A percentile compares a stretch with the other conserved stretches of the same genome.
These are phyloP conservation scores for Trididemnum clinides DNA, from an alignment of 23 tunicate species.

Conservation along the genomic window DNA sequence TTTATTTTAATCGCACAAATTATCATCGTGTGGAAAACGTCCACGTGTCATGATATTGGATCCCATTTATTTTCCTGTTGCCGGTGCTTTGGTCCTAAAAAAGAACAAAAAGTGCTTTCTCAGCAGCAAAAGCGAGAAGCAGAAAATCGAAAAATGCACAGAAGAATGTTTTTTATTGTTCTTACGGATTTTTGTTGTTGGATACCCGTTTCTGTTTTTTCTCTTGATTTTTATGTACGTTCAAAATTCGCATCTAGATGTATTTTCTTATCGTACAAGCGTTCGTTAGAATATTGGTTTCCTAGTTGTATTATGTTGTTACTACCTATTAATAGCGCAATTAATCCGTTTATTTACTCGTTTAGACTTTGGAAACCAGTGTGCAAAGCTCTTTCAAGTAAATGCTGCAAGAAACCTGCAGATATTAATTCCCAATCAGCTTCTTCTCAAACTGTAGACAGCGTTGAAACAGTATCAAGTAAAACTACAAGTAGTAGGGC, in stretches of 20 bases:
- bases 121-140: conserved; percentile 1
- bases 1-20: conserved; percentile 10
- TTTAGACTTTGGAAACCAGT: conserved; percentile 20
- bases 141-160: conserved; percentile 19
- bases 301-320: not conserved
- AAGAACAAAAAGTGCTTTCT: not conserved
- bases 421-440: too few species aligned
- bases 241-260: not conserved
- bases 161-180: conserved; percentile 34
- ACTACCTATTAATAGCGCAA: conserved; percentile 7
- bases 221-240: not conserved
- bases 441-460: too few species aligned
- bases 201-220: conserved; percentile 2
- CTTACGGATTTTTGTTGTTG: conserved; percentile 32
- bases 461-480: too few species aligned
- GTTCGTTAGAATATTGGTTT: not conserved
- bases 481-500: too few species aligned
- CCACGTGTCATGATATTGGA: not conserved
- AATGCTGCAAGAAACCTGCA: too few species aligned
- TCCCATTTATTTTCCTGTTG: not conserved
- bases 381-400: too few species aligned
- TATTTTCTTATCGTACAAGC: not conserved
- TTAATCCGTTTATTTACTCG: conserved; percentile 21
- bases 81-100: not conserved
- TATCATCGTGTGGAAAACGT: conserved; percentile 15